phyloP scores from a whole-genome alignment of 2,888 invertebrate genomes.

The Drosophila fungiperda region DNA sequence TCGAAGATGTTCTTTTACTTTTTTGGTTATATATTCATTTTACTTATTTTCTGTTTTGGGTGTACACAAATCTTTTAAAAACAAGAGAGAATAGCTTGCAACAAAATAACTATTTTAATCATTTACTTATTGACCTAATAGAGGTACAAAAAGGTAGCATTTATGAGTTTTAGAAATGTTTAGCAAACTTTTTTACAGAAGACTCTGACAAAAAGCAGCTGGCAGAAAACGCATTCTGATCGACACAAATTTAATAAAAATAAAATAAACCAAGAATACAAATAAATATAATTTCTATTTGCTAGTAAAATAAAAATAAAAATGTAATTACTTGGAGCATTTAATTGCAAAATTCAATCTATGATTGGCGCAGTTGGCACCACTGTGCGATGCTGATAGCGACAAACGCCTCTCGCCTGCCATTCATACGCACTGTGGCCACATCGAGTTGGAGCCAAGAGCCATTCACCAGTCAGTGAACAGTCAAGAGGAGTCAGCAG shows the following conservation, averaged over 20 bases:
- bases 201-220: background rate
- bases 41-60: background rate
- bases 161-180: background rate
- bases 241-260: background rate
- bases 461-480: constrained; percentile 48
- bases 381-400: constrained; percentile 8
- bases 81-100: background rate
- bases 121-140: background rate
- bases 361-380: background rate
- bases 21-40: background rate
- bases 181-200: too few relatives aligned
- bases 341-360: background rate
- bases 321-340: background rate
- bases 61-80: background rate
- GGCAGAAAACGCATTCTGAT: background rate
- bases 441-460: constrained; percentile 20
- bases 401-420: constrained; percentile 51
- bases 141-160: background rate
- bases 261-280: background rate
- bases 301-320: background rate
- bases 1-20: background rate
- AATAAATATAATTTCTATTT: background rate
- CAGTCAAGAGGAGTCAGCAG: background rate
- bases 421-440: constrained; percentile 77
- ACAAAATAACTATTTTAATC: background rate